phyloP scores from a whole-genome alignment of 2,113 vertebrate species.

The Sterrhoptilus dennistouni region DNA sequence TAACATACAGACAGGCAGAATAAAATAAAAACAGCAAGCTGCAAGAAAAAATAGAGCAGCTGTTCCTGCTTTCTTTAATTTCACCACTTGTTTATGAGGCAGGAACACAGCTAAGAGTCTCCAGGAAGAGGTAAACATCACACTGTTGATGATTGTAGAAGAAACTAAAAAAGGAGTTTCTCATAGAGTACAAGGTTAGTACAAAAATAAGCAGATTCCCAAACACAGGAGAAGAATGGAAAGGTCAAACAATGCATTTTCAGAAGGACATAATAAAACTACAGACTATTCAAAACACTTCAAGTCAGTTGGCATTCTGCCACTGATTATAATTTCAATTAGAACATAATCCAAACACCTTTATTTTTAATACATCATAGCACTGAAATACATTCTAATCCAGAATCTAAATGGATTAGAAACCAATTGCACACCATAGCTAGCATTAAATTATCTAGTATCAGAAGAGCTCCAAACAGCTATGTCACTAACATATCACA shows the following conservation, averaged over 20 bases:
- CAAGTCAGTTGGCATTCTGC: not conserved
- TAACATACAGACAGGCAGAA: not conserved
- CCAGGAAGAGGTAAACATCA: not conserved
- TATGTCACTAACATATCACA: not conserved
- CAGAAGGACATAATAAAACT: not conserved
- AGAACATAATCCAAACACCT: not conserved
- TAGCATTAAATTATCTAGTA: not conserved
- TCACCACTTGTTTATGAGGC: not conserved
- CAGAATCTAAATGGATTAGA: not conserved
- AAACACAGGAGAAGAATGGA: not conserved
- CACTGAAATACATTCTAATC: not conserved
- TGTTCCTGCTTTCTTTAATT: not conserved
- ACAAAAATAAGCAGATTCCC: not conserved
- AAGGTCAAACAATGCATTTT: not conserved
- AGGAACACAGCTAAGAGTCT: not conserved
- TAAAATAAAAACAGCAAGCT: not conserved
- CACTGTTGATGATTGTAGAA: not conserved
- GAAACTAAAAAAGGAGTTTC: not conserved
- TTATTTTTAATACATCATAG: not conserved
- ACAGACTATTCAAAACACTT: not conserved
- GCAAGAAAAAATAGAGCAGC: not conserved
- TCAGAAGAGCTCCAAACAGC: not conserved
- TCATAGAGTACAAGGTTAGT: not conserved
- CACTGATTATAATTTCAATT: not conserved
- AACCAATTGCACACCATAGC: not conserved